Conservation (phyloP, 2,113 vertebrate genomes). For the Rhinoptilus africanus region DNA sequence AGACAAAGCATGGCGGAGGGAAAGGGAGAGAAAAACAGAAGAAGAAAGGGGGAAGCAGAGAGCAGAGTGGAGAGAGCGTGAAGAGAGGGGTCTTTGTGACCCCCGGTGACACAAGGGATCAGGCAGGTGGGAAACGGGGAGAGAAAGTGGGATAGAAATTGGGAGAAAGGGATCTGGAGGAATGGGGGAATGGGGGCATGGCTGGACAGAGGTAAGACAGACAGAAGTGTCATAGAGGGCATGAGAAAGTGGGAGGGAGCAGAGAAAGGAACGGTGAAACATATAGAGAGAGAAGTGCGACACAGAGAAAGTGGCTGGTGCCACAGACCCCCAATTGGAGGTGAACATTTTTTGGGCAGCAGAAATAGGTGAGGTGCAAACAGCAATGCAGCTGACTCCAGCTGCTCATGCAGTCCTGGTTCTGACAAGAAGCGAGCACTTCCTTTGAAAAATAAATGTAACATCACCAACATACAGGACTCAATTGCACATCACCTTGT, state of each 20-base stretch:
- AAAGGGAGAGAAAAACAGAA: neutral
- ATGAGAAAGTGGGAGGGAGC: neutral
- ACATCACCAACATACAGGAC: neutral
- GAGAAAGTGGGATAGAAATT: neutral
- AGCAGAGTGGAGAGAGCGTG: rapidly evolving
- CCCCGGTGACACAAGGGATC: neutral
- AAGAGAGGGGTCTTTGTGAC: neutral
- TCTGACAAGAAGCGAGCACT: neutral
- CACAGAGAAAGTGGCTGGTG: neutral
- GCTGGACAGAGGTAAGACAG: neutral
- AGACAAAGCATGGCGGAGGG: neutral
- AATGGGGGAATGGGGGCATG: neutral
- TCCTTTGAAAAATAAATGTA: neutral
- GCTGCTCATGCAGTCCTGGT: neutral
- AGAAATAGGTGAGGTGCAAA: neutral
- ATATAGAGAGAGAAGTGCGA: neutral
- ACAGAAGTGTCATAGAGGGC: neutral
- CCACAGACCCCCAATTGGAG: neutral
- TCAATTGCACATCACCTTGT: neutral
- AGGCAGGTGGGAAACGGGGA: neutral
- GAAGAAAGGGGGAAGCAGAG: neutral
- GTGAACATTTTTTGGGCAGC: neutral
- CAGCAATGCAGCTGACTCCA: neutral
- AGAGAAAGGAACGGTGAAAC: neutral
- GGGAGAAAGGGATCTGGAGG: neutral